Evolutionary conservation across 2,888 invertebrate genomes (phyloP).

Genomic region (Nephrotoma guestfalica): DNA sequence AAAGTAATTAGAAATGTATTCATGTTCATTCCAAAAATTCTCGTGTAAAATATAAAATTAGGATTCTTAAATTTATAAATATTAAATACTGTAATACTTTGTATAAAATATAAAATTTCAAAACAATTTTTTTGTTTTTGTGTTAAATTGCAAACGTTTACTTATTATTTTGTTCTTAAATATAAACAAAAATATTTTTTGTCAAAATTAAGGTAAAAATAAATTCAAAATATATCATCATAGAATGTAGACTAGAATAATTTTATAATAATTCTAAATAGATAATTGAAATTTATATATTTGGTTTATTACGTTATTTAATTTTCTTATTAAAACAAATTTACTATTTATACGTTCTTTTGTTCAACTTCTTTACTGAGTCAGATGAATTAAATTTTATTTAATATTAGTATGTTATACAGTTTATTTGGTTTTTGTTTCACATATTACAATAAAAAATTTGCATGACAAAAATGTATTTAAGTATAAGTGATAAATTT

Average conservation of each 20-base stretch:
- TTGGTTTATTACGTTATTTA: not conserved
- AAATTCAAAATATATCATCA: not conserved
- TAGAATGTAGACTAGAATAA: not conserved
- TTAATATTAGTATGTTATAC: not conserved
- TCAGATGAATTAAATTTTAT: not conserved
- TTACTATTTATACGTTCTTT: not conserved
- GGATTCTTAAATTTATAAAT: not conserved
- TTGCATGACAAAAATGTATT: not conserved
- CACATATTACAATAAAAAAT: not conserved
- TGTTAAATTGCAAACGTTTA: not conserved
- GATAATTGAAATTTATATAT: not conserved
- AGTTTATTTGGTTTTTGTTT: not conserved
- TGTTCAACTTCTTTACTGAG: not conserved
- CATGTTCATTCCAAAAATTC: not conserved
- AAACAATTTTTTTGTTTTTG: not conserved
- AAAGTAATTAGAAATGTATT: not conserved
- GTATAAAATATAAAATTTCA: not conserved
- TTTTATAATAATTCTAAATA: not conserved
- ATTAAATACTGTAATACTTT: not conserved
- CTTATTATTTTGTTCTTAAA: not conserved
- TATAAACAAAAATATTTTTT: not conserved
- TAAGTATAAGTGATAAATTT: not conserved
- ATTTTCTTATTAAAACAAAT: not conserved
- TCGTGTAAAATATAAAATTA: not conserved
- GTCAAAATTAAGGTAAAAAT: not conserved